Base-by-base conservation (phyloP, 2,797 vertebrate species). In the Pseudochirops cupreus region DNA sequence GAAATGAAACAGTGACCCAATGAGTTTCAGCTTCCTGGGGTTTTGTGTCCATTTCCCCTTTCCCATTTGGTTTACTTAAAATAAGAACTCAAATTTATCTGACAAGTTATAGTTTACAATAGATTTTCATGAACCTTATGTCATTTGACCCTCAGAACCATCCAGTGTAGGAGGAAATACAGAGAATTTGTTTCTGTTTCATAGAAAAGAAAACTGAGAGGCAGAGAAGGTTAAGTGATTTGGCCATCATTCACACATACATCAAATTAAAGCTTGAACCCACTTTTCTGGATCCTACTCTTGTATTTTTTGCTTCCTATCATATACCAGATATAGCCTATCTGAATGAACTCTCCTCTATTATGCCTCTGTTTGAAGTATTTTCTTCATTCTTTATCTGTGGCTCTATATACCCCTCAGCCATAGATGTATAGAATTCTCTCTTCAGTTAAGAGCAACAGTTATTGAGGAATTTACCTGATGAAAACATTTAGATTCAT, bases 221-320 rank as follows among this genome's bases (percentile, higher is more conserved):
- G 54, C 18, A 54, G 16, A 21, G 31, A 94, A 7, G 91, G 55
- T 67, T 92, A 56, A 56, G 33, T 39, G 89, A 91, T 95, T 96
- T 94, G 58, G 90, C 62, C 92, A 97, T 95, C 74, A 87, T 91
- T 96, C 92, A 94, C 46, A 12, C n/a, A 90, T 92, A 87, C 29
- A 28, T 89, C 92, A 18, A 62, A 96, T 94, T 58, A 95, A 91
- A 95, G 91, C 33, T 82, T 57, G 91, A 55, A 93, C 92, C 56
- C 95, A 93, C 29, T 92, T 56, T 91, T 50, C 26, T 59, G 55
- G 31, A 33, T 11, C 1, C 39, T 26, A 18, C 10, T 4, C 91
- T 9, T 13, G 93, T 82, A 94, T 92, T 2, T 67, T 58, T 57
- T 24, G 95, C 33, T 82, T 53, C 5, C 46, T 96, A 67, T 95